These are phyloP conservation scores for Odocoileus virginianus DNA, from an alignment of 2,113 vertebrate genomes.

Conservation along the genomic window DNA sequence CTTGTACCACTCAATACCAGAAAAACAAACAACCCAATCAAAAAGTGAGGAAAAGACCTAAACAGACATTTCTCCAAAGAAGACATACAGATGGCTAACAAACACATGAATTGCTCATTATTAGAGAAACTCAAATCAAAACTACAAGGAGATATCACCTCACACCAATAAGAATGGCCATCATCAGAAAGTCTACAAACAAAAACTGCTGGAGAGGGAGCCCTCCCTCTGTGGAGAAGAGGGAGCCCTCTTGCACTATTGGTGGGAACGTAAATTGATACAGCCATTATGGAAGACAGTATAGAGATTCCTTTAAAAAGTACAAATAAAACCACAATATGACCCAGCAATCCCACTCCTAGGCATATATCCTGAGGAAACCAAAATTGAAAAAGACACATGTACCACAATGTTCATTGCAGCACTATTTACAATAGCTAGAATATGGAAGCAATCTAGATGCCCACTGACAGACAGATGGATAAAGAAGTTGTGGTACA, in stretches of 20 bases:
- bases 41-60: neutral
- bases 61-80: no score
- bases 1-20: neutral
- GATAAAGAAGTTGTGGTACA: neutral
- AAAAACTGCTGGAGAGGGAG: neutral
- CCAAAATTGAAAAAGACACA: neutral
- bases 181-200: neutral
- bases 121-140: neutral
- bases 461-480: neutral
- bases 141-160: neutral
- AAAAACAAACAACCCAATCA: neutral
- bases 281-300: neutral
- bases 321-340: neutral
- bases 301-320: neutral
- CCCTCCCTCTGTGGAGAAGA: neutral
- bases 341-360: neutral
- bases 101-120: neutral
- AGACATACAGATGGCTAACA: neutral
- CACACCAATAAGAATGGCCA: neutral
- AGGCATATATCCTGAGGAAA: neutral
- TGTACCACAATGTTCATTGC: neutral
- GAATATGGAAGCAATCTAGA: neutral
- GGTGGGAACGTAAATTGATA: neutral
- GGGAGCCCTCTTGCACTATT: neutral
- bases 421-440: neutral